Evolutionary conservation across 2,113 vertebrate species (phyloP).

Genomic region (Myotis lucifugus): DNA sequence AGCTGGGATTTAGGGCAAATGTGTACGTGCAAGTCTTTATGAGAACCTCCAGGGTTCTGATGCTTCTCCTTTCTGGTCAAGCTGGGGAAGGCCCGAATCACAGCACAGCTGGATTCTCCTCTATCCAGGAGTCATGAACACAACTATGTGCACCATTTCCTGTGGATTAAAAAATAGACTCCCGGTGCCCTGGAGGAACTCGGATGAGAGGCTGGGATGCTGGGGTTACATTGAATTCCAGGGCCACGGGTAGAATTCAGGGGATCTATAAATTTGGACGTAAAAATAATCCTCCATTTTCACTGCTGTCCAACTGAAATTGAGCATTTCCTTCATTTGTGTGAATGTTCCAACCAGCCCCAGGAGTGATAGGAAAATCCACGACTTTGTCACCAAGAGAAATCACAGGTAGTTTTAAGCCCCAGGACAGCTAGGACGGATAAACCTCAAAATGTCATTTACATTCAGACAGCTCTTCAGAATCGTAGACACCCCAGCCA

Average conservation of each 20-base stretch:
- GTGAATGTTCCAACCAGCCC: neutral
- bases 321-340: neutral
- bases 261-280: rapidly evolving
- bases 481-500: rapidly evolving
- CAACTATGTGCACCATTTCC: neutral
- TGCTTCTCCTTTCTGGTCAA: neutral
- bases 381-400: neutral
- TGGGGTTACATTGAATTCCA: neutral
- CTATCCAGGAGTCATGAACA: neutral
- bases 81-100: neutral
- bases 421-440: neutral
- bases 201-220: neutral
- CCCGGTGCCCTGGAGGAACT: neutral
- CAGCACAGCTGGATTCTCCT: neutral
- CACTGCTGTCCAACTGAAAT: neutral
- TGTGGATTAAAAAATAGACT: neutral
- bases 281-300: neutral
- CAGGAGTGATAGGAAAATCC: neutral
- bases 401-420: neutral
- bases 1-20: neutral
- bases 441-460: neutral
- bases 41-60: neutral
- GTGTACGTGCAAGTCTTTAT: neutral
- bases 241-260: neutral
- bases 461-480: neutral